Conservation (phyloP, 2,797 vertebrate species). For the Peromyscus attwateri region DNA sequence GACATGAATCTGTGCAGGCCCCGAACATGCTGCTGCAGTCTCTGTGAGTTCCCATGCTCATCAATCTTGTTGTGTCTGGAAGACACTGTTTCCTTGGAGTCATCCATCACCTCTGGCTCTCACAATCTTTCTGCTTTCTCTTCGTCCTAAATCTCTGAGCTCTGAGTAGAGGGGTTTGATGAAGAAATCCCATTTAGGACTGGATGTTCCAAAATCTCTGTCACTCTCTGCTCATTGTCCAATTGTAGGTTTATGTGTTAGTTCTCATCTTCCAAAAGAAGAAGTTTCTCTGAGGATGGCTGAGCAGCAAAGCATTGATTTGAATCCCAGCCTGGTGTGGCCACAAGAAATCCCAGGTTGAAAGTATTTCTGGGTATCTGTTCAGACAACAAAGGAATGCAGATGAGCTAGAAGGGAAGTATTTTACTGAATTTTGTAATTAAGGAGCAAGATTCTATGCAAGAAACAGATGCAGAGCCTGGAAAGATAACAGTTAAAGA, state of each 20-base stretch:
- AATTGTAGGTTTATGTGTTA: not conserved
- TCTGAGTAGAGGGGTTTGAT: not conserved
- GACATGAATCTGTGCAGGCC: not conserved
- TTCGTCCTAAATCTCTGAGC: not conserved
- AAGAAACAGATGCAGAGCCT: not conserved
- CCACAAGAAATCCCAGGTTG: not conserved
- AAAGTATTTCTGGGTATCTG: not conserved
- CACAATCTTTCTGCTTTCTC: not conserved
- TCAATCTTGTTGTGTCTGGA: not conserved
- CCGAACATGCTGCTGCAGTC: not conserved
- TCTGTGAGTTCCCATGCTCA: not conserved
- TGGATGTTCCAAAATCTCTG: not conserved
- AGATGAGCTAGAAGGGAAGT: not conserved
- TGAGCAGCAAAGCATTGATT: not conserved
- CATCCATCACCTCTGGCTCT: not conserved
- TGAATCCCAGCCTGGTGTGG: not conserved
- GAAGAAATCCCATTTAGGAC: not conserved
- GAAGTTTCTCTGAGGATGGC: not conserved
- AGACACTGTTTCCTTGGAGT: not conserved
- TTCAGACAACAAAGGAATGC: not conserved
- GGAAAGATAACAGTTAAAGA: not conserved
- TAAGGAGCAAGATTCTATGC: not conserved
- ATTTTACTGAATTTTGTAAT: slow-evolving; percentile 1
- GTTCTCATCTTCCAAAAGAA: not conserved
- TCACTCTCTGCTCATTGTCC: not conserved